Conservation (phyloP, 2,888 invertebrate species). For the Rhagium mordax region DNA sequence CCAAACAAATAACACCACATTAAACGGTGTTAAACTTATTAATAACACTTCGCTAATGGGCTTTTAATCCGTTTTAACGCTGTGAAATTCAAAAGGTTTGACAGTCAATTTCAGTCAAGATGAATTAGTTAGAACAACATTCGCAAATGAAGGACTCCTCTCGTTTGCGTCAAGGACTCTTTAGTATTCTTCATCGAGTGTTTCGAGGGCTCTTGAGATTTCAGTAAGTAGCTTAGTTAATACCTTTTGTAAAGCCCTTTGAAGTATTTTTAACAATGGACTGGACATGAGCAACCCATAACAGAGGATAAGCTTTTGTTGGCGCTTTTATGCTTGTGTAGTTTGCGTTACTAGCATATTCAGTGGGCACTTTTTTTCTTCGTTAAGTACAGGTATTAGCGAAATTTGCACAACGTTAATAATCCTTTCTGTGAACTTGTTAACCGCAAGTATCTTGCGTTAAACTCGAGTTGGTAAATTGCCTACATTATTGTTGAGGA, state of each 20-base stretch:
- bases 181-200: constrained; percentile 31
- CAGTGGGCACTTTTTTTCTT: constrained; percentile 1
- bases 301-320: constrained; percentile 42
- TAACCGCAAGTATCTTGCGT: neutral
- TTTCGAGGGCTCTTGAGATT: constrained; percentile 39
- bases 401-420: constrained; percentile 18
- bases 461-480: neutral
- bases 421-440: neutral
- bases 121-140: constrained; percentile 38
- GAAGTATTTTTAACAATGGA: constrained; percentile 45
- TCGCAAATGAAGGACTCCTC: constrained; percentile 15
- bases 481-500: neutral
- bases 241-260: constrained; percentile 29
- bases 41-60: constrained; percentile 29
- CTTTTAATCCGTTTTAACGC: constrained; percentile 25
- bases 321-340: neutral
- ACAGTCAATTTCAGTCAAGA: constrained; percentile 25
- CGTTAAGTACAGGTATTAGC: neutral
- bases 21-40: constrained; percentile 47
- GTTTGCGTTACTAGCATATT: neutral
- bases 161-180: constrained; percentile 29
- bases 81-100: constrained; percentile 23
- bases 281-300: constrained; percentile 49
- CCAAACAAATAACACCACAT: constrained; percentile 50
- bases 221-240: constrained; percentile 48